phyloP scores from a whole-genome alignment of 2,113 vertebrate species.

The Synchiropus splendidus region DNA sequence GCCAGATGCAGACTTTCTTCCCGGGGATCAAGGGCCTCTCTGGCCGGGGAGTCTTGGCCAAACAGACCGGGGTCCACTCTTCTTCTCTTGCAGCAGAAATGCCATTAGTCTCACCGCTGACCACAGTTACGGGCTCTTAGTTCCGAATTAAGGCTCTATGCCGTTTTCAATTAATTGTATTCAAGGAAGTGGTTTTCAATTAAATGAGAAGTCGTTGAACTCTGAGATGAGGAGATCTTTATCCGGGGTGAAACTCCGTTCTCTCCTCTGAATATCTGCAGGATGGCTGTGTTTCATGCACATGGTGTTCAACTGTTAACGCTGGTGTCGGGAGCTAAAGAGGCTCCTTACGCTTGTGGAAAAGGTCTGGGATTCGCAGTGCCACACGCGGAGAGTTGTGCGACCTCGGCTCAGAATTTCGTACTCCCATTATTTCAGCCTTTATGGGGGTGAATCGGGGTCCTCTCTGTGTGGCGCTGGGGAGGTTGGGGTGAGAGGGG shows the following conservation, averaged over 20 bases:
- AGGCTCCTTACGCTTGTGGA: too few species aligned
- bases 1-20: conserved; percentile 33
- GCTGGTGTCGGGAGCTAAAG: too few species aligned
- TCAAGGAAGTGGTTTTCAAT: conserved; percentile 56
- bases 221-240: conserved; percentile 54
- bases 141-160: conserved; percentile 58
- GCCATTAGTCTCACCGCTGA: conserved; percentile 58
- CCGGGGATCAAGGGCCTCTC: conserved; percentile 43
- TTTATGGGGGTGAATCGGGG: too few species aligned
- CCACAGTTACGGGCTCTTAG: conserved; percentile 59
- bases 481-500: too few species aligned
- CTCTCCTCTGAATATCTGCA: conserved; percentile 35
- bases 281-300: conserved; percentile 12
- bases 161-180: conserved; percentile 61
- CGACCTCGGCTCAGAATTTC: too few species aligned
- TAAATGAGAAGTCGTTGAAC: conserved; percentile 54
- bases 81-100: conserved; percentile 40
- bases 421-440: too few species aligned
- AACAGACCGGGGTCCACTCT: conserved; percentile 42
- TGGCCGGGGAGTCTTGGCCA: conserved; percentile 43
- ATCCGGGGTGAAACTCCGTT: conserved; percentile 51
- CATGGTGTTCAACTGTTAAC: too few species aligned
- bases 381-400: too few species aligned
- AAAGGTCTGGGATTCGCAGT: too few species aligned
- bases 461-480: too few species aligned